Percentiles rank a stretch among this genome's conserved stretches.
Conservation (phyloP, 2,888 invertebrate genomes). For the Orthosia incerta region DNA sequence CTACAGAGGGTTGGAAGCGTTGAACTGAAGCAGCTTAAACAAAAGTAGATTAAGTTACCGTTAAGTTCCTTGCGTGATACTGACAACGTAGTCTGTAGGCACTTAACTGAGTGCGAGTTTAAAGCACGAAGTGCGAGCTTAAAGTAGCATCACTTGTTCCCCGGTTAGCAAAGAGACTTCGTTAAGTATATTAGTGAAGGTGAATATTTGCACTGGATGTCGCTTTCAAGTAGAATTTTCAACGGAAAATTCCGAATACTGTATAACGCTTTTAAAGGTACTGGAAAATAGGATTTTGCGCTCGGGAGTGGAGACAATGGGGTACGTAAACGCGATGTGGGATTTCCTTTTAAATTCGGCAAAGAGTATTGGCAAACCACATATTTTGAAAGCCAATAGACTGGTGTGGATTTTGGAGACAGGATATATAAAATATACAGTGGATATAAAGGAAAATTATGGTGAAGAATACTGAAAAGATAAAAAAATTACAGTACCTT, state of each 20-base stretch:
- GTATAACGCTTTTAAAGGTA: slow-evolving; percentile 48
- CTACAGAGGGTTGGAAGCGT: slow-evolving; percentile 66
- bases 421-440: not conserved
- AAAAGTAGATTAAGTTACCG: slow-evolving; percentile 75
- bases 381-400: slow-evolving; percentile 34
- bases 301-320: slow-evolving; percentile 41
- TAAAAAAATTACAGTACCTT: not conserved
- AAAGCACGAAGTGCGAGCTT: slow-evolving; percentile 33
- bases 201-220: slow-evolving; percentile 58
- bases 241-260: slow-evolving; percentile 39
- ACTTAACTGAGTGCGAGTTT: slow-evolving; percentile 46
- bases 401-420: slow-evolving; percentile 13
- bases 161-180: slow-evolving; percentile 55
- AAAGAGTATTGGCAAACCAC: slow-evolving; percentile 36
- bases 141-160: slow-evolving; percentile 57
- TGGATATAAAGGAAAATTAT: not conserved
- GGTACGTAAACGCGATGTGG: slow-evolving; percentile 39
- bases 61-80: slow-evolving; percentile 62
- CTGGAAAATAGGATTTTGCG: slow-evolving; percentile 49
- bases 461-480: too few relatives aligned
- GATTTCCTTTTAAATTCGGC: slow-evolving; percentile 49
- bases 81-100: slow-evolving; percentile 55
- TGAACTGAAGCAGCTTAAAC: slow-evolving; percentile 69
- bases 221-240: slow-evolving; percentile 45
- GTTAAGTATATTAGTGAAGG: slow-evolving; percentile 60